Evolutionary conservation across 2,797 vertebrate genomes (phyloP).

Genomic region (Halcyon badia): DNA sequence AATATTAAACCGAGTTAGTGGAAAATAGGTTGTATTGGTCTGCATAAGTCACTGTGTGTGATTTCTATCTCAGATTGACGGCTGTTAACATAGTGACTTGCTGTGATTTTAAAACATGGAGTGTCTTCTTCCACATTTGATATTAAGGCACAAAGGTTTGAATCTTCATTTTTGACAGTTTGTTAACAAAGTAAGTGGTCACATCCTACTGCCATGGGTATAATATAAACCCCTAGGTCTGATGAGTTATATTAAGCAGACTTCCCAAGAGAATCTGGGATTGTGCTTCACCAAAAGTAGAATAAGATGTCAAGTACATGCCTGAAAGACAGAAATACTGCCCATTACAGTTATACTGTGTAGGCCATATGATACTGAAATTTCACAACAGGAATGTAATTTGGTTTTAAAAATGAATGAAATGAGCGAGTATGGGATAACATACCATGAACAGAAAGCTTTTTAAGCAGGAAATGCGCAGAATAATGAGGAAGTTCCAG

Average conservation of each 20-base stretch:
- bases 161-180: background rate
- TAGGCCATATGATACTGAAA: background rate
- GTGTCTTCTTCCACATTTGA: background rate
- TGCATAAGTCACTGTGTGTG: fast-evolving
- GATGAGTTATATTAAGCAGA: background rate
- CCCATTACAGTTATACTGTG: background rate
- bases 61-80: background rate
- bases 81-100: background rate
- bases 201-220: background rate
- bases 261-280: background rate
- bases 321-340: background rate
- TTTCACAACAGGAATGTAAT: background rate
- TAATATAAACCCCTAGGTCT: background rate
- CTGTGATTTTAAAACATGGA: background rate
- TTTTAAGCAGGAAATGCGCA: background rate
- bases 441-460: background rate
- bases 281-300: background rate
- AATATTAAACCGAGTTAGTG: background rate
- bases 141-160: background rate
- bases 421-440: background rate
- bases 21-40: background rate
- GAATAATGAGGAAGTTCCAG: background rate
- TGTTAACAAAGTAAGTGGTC: background rate
- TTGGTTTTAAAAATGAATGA: background rate
- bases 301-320: background rate